Evolutionary conservation across 2,113 vertebrate species (phyloP).

Genomic region (Brachyistius frenatus): DNA sequence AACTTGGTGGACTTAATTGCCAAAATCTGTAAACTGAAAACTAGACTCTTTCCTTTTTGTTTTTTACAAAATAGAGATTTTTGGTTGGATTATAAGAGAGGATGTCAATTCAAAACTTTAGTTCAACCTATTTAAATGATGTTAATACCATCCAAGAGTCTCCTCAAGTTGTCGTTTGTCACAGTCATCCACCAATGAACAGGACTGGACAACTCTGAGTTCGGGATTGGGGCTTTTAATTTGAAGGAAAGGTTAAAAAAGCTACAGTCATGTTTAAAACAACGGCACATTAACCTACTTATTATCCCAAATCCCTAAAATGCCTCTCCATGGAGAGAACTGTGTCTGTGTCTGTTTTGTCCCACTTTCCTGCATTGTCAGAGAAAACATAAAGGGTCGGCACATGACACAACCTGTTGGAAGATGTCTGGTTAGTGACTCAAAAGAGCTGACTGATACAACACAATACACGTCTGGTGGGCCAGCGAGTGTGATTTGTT

Average conservation of each 20-base stretch:
- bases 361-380: constrained; percentile 39
- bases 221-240: constrained; percentile 9
- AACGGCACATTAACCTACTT: constrained; percentile 41
- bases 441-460: constrained; percentile 3
- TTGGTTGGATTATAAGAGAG: no score
- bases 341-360: constrained; percentile 14
- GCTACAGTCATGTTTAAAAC: constrained; percentile 7
- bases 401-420: constrained; percentile 57
- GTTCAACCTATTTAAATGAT: no score
- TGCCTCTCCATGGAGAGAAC: constrained; percentile 17
- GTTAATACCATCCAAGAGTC: background rate
- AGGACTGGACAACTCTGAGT: no score
- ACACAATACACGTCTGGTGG: background rate
- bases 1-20: background rate
- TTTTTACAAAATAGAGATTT: no score
- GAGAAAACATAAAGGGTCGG: constrained; percentile 33
- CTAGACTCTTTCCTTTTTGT: background rate
- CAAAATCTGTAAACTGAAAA: background rate
- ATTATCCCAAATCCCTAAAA: constrained; percentile 57
- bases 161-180: background rate
- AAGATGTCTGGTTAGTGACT: constrained; percentile 31
- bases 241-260: background rate
- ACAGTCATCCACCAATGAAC: no score
- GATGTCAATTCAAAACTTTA: no score
- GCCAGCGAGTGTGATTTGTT: background rate